phyloP scores from a whole-genome alignment of 1,140 invertebrate genomes.

The Pectinophora gossypiella region DNA sequence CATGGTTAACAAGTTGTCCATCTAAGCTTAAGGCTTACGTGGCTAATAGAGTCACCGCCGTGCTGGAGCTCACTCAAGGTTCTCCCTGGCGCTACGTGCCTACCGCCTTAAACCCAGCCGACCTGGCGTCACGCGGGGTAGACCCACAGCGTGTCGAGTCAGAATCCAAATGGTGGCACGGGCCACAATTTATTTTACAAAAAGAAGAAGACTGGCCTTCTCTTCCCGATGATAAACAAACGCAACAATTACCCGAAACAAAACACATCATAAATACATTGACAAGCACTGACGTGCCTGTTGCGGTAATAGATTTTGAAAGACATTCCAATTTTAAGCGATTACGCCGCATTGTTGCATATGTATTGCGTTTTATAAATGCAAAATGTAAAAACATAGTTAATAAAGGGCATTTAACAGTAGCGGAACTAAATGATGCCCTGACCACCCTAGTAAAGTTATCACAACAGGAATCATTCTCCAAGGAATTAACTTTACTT shows the following conservation, averaged over 20 bases:
- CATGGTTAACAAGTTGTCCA: neutral
- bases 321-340: neutral
- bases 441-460: neutral
- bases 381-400: neutral
- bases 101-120: neutral
- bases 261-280: neutral
- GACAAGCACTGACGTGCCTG: neutral
- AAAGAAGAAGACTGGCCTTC: too few species aligned
- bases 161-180: neutral
- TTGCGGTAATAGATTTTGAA: neutral
- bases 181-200: neutral
- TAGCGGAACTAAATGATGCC: neutral
- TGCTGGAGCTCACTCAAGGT: neutral
- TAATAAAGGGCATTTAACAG: neutral
- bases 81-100: neutral
- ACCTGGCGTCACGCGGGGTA: constrained; percentile 10
- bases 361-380: constrained; percentile 4
- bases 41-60: neutral
- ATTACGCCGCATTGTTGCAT: neutral
- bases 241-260: constrained; percentile 1
- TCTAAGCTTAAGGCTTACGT: neutral
- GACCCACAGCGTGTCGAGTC: neutral
- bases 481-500: neutral
- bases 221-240: neutral
- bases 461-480: constrained; percentile 7